Base-by-base conservation (phyloP, 2,797 vertebrate species). In the Stomatorhinus walkeri region DNA sequence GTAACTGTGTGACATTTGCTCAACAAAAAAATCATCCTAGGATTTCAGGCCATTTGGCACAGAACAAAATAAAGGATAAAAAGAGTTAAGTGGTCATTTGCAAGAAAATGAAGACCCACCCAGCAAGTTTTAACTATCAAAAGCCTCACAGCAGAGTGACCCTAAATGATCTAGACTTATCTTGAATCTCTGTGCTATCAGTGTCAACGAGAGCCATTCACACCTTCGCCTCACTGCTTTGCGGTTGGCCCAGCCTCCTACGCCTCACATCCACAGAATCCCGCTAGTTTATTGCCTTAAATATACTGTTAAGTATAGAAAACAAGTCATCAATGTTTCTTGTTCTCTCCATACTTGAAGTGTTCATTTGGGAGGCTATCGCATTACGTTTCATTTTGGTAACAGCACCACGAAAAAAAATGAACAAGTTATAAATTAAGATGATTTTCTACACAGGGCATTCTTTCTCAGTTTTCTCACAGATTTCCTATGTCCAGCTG, bases 81-180 rank as follows among this genome's bases (percentile, higher is more conserved):
- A 79, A 90, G 90, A 87, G 91, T 91, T 92, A 92, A 90, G 79
- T 90, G 91, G 88, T 89, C 91, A 91, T 92, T 93, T 91, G 91
- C 89, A 92, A 88, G 91, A 91, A 93, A 93, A 93, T 93, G 90
- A 92, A 85, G 89, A 68, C 89, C 88, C 89, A 90, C 87, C 89
- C 91, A 90, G 90, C 88, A 91, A 87, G 48, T 85, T 89, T 89
- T 49, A 89, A 43, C 52, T 28, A 49, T 54, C 22, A 83, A 89
- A 89, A 86, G 89, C 76, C 87, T 89, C 89, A 85, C 72, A 91
- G 90, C 89, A 90, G 79, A 89, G 24, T 84, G n/a, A 84, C 81
- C 40, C 19, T 24, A 24, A n/a, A 88, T 79, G 54, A 76, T 81
- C 22, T 64, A 22, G 5, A 79, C 72, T 54, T 85, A 89, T 85